Conservation (phyloP, 2,113 vertebrate genomes). For the Elachura formosa region DNA sequence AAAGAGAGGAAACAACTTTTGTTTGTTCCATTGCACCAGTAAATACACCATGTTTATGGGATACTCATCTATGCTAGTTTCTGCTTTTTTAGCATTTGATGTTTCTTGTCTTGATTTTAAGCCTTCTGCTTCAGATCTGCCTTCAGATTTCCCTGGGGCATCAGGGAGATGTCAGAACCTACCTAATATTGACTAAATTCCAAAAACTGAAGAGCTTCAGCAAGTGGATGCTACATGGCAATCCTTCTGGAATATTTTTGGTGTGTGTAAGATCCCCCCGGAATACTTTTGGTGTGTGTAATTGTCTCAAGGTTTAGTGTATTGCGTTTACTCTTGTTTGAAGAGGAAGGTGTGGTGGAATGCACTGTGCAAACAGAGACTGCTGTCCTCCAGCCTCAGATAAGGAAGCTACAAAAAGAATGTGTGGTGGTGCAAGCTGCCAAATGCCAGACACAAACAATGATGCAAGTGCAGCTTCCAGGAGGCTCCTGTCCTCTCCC, state of each 20-base stretch:
- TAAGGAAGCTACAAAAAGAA: conserved; percentile 31
- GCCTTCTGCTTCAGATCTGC: background rate
- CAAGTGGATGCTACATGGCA: background rate
- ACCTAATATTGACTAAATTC: background rate
- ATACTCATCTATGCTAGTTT: background rate
- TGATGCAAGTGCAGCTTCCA: conserved; percentile 55
- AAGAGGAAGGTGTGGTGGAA: conserved; percentile 53
- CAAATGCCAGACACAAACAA: background rate
- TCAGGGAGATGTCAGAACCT: background rate
- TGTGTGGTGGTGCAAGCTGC: background rate
- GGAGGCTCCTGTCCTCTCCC: background rate
- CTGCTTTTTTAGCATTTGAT: background rate
- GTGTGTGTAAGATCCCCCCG: background rate
- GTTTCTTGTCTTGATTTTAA: background rate
- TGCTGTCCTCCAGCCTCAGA: conserved; percentile 31
- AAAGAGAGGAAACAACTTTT: background rate
- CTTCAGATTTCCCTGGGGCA: background rate
- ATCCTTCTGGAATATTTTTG: background rate
- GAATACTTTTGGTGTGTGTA: background rate
- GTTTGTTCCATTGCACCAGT: background rate
- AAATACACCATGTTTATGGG: background rate
- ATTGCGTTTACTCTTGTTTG: background rate
- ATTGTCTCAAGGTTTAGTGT: conserved; percentile 16
- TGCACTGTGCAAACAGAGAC: conserved; percentile 29
- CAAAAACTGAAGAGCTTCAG: background rate